phyloP scores from a whole-genome alignment of 2,113 vertebrate species.

The Heloderma charlesbogerti region DNA sequence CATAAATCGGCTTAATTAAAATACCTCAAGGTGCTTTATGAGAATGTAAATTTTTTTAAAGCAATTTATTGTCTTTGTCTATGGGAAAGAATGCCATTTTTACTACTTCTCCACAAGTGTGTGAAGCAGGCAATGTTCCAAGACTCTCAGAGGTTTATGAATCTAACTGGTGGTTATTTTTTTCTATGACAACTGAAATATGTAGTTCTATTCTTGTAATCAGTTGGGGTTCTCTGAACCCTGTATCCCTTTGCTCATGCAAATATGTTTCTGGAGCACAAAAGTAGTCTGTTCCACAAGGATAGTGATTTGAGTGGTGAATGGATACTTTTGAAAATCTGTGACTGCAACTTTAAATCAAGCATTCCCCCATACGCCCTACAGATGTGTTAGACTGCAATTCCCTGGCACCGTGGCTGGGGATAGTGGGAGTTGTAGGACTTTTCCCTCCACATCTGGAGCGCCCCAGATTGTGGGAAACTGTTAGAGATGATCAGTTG shows the following conservation, averaged over 20 bases:
- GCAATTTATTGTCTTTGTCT: neutral
- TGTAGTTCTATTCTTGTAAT: neutral
- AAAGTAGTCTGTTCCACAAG: neutral
- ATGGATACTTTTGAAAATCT: neutral
- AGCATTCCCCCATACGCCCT: too few species aligned
- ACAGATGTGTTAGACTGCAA: too few species aligned
- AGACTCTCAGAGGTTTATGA: neutral
- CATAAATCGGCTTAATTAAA: neutral
- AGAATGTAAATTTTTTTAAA: neutral
- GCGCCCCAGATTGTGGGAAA: too few species aligned
- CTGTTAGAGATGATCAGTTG: neutral
- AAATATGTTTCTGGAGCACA: neutral
- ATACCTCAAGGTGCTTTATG: constrained; percentile 21
- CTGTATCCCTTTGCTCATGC: neutral
- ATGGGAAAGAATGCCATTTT: constrained; percentile 1
- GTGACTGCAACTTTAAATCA: neutral
- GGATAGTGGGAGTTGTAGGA: too few species aligned
- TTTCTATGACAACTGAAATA: neutral
- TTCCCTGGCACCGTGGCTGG: neutral
- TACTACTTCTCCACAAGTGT: neutral
- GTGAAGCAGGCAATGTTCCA: neutral
- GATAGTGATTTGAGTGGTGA: neutral
- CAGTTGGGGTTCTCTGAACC: neutral
- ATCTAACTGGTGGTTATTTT: neutral
- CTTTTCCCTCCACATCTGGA: too few species aligned